These are phyloP conservation scores for Zaprionus bogoriensis DNA, from an alignment of 2,888 invertebrate species.

Conservation along the genomic window DNA sequence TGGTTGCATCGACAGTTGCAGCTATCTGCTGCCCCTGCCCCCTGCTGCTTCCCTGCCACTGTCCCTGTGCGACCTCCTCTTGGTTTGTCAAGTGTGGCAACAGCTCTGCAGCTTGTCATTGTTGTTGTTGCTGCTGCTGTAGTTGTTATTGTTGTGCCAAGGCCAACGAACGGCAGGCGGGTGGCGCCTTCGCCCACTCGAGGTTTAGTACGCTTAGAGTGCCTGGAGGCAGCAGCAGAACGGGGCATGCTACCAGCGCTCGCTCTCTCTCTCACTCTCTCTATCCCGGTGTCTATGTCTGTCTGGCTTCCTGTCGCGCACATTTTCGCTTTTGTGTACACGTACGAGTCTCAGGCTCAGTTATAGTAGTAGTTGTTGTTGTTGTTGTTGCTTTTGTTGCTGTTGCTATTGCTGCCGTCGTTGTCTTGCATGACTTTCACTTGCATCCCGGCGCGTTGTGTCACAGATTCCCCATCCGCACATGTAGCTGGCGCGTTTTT, in stretches of 20 bases:
- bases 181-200: conserved; percentile 18
- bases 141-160: conserved; percentile 18
- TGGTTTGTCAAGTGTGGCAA: too few species aligned
- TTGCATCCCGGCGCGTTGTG: conserved; percentile 43
- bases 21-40: conserved; percentile 6
- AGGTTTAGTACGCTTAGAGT: conserved; percentile 15
- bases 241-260: neutral
- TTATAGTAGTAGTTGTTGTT: neutral
- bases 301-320: conserved; percentile 44
- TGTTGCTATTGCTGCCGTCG: conserved; percentile 7
- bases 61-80: too few species aligned
- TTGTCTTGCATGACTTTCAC: conserved; percentile 51
- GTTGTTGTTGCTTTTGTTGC: neutral
- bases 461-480: conserved; percentile 35
- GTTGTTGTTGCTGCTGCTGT: neutral
- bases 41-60: neutral
- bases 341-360: conserved; percentile 21
- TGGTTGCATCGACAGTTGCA: conserved; percentile 44
- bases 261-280: neutral
- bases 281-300: conserved; percentile 34
- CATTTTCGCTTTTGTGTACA: conserved; percentile 45
- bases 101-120: too few species aligned
- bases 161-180: conserved; percentile 40
- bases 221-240: neutral
- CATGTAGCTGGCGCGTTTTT: conserved; percentile 11